Evolutionary conservation across 2,888 invertebrate species (phyloP).

Genomic region (Eupithecia tripunctaria): DNA sequence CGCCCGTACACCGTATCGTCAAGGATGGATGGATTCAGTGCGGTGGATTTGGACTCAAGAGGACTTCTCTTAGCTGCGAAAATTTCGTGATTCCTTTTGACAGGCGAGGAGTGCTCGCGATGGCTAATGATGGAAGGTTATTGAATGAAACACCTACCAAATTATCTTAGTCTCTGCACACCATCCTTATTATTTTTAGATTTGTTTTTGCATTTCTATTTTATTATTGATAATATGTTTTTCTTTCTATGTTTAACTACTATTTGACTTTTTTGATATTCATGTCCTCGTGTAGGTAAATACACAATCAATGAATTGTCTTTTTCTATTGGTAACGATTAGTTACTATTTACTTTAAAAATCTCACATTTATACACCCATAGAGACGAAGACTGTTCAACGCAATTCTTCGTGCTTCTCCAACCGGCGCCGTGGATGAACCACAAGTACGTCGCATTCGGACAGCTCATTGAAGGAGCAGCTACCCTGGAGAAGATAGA

Average conservation of each 20-base stretch:
- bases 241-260: too few species aligned
- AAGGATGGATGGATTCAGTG: constrained; percentile 89
- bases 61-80: constrained; percentile 84
- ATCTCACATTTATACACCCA: constrained; percentile 27
- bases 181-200: too few species aligned
- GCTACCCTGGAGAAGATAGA: constrained; percentile 86
- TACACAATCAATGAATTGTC: too few species aligned
- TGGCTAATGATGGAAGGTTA: constrained; percentile 86
- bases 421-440: constrained; percentile 89
- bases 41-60: constrained; percentile 81
- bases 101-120: constrained; percentile 88
- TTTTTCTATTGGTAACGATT: background rate
- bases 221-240: too few species aligned
- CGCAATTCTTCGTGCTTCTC: constrained; percentile 89
- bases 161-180: too few species aligned
- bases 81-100: constrained; percentile 87
- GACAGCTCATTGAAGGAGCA: constrained; percentile 88
- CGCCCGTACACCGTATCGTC: constrained; percentile 87
- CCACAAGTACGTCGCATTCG: constrained; percentile 89
- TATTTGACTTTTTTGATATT: background rate
- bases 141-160: too few species aligned
- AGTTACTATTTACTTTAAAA: background rate
- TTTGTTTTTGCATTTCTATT: too few species aligned
- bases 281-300: background rate
- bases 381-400: constrained; percentile 86